Evolutionary conservation across 2,113 vertebrate genomes (phyloP), one percentile per base, ranked within the genome.

Genomic region (Panthera leo): DNA sequence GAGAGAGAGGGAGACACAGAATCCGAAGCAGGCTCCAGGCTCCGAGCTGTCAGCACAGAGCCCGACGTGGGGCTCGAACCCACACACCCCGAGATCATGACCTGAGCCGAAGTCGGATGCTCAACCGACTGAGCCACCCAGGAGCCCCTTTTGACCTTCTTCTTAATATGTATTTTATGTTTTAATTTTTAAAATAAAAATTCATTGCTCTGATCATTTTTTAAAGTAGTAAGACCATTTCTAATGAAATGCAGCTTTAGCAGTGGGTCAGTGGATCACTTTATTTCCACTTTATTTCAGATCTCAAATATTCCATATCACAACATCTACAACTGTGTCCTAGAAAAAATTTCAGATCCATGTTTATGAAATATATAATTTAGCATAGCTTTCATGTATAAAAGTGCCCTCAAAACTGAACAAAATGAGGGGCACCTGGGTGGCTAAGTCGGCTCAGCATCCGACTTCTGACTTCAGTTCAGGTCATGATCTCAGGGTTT

Each of bases 151-250:
- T 45, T 45, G 45, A 45, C 8, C 45, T 45, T 45, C 7, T 45
- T 58, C 27, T 75, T 55, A 76, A 55, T 61, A 63, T 78, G 25
- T 85, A 78, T 39, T 88, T 88, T 61, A 67, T 45, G n/a, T 53
- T 63, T 85, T 84, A 76, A 88, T 45, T 95, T 95, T 93, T 48
- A 45, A 63, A 93, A 83, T 73, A 15, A 80, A 96, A 95, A 89
- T 63, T 2, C 29, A 68, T n/a, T 83, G 82, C 68, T 67, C 45
- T 89, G 61, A 36, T 85, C 71, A 63, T 39, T 88, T 87, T n/a
- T 55, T 78, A 83, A 93, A 79, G 36, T 34, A 97, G 42, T 80
- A 68, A 94, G 82, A 79, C 79, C 7, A 42, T 65, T 85, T 42
- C 61, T 93, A 94, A 67, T 63, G 92, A 89, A 75, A 89, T 76